Evolutionary conservation across 2,113 vertebrate species (phyloP), one percentile per base, ranked within the genome.

Genomic region (Diphyllodes magnificus): DNA sequence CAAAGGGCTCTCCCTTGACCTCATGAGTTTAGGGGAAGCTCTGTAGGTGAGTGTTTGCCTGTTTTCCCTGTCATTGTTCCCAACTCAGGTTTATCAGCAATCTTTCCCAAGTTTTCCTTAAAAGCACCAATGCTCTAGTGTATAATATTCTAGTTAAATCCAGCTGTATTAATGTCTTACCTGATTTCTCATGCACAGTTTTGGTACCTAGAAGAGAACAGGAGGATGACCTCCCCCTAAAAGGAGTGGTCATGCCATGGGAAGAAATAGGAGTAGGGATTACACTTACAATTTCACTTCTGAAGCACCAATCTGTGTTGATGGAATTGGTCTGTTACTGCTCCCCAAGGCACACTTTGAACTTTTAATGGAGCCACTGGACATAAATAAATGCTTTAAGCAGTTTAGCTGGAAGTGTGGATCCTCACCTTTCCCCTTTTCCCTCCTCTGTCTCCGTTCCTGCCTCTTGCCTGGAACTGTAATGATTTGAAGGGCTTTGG

Each of bases 401-500:
- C 70, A 82, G 82, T 93, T 82, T 28, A 85, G 47, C 45, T 82
- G 61, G 8, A 61, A 76, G 89, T 89, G 66, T 94, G 78, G 19
- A 53, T 84, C 86, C 77, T 89, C 73, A 91, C 81, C 91, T 94
- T 93, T 87, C 37, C 53, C 69, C 57, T 60, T 90, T 56, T 71
- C 64, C 77, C 35, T 77, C 30, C 61, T 63, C 30, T 21, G 24
- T 37, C 69, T 92, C 73, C 0, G 0, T 70, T 86, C 57, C 42
- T 79, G 61, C 77, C 69, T 71, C 77, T 69, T 60, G 37, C 75
- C 81, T 50, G 80, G 42, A 59, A 1, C 80, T 40, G 53, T 30
- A 76, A 59, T 22, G n/a, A 49, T 89, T 56, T 56, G 35, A 30
- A 93, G 57, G 57, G 23, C 1, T 89, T 93, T 65, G 66, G 87